These are phyloP conservation scores for Pygocentrus nattereri DNA, from an alignment of 2,797 vertebrate genomes.

Conservation along the genomic window DNA sequence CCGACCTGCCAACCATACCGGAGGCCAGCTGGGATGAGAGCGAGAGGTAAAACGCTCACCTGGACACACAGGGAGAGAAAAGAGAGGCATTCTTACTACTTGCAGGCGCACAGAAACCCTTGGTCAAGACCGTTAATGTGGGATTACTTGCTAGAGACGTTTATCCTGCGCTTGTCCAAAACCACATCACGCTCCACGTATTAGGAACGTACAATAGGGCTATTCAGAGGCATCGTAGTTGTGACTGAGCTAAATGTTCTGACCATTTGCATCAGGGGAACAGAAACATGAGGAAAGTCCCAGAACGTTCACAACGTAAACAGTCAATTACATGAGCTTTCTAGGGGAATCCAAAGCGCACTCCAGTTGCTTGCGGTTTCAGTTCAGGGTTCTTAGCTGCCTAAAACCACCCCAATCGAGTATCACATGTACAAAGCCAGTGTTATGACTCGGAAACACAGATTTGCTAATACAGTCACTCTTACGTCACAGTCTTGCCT, in stretches of 20 bases:
- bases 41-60: slow-evolving; percentile 81
- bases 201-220: background rate
- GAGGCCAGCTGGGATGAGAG: slow-evolving; percentile 89
- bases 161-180: slow-evolving; percentile 16
- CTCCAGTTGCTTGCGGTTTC: slow-evolving; percentile 24
- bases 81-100: background rate
- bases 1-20: slow-evolving; percentile 94
- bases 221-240: background rate
- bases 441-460: too few species aligned
- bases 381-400: background rate
- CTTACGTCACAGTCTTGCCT: slow-evolving; percentile 1
- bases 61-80: background rate
- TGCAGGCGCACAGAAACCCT: background rate
- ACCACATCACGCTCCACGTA: background rate
- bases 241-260: background rate
- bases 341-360: background rate
- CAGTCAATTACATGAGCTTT: background rate
- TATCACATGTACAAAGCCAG: too few species aligned
- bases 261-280: background rate
- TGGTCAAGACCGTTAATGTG: background rate
- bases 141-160: background rate
- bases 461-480: background rate
- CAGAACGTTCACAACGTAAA: background rate
- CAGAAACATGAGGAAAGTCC: background rate
- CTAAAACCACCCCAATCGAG: background rate